A percentile compares a stretch with the other conserved stretches of the same genome.
Evolutionary conservation across 2,113 vertebrate species (phyloP).

Genomic region (Ophiodon elongatus): DNA sequence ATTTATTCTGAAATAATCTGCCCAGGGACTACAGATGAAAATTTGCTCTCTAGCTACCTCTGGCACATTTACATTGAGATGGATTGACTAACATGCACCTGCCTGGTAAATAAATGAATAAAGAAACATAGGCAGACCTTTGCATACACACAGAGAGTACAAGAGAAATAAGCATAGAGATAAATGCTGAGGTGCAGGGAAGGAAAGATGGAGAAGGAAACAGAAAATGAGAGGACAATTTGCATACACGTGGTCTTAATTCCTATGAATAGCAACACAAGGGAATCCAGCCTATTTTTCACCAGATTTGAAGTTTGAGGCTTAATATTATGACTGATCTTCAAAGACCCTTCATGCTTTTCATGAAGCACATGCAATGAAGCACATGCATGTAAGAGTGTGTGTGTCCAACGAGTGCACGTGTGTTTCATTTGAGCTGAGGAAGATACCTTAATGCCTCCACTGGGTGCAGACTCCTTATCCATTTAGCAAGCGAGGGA

Average conservation of each 20-base stretch:
- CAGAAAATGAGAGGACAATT: constrained; percentile 29
- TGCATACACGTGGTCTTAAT: constrained; percentile 32
- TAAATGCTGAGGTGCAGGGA: constrained; percentile 25
- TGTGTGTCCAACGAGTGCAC: background rate
- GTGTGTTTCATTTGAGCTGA: constrained; percentile 26
- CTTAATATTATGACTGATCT: constrained; percentile 52
- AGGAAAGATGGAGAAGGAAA: background rate
- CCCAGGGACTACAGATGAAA: background rate
- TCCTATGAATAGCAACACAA: constrained; percentile 28
- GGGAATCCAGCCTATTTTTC: constrained; percentile 34
- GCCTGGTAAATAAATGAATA: background rate
- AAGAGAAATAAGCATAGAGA: constrained; percentile 1
- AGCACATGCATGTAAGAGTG: background rate
- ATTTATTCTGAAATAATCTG: background rate
- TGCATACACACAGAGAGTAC: background rate
- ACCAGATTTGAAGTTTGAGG: constrained; percentile 32
- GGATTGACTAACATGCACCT: background rate
- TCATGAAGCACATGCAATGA: background rate
- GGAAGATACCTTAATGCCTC: background rate
- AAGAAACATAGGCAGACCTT: background rate
- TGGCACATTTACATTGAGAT: background rate
- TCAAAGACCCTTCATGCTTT: constrained; percentile 54
- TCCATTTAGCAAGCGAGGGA: constrained; percentile 33
- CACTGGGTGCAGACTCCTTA: constrained; percentile 20
- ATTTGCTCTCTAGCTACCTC: background rate